Conservation (phyloP, 2,797 vertebrate genomes). For the Cynodonichthys magdalenae region DNA sequence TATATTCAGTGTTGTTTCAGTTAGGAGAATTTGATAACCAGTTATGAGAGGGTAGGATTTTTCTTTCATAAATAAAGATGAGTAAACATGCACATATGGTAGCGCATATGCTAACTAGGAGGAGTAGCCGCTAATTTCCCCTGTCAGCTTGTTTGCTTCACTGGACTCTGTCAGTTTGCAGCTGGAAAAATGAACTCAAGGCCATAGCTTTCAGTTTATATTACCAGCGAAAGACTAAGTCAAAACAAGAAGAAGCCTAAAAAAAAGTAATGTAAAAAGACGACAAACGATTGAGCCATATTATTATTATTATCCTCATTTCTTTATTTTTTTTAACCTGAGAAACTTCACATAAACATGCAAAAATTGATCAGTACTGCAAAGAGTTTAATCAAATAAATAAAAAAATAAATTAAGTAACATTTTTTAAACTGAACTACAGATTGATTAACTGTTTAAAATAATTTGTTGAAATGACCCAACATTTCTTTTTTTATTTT, state of each 20-base stretch:
- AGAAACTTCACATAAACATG: too few relatives aligned
- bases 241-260: neutral
- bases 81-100: conserved; percentile 41
- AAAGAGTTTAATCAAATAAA: too few relatives aligned
- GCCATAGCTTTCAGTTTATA: conserved; percentile 17
- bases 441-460: too few relatives aligned
- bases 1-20: conserved; percentile 18
- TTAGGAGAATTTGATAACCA: conserved; percentile 30
- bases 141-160: conserved; percentile 51
- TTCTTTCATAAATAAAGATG: conserved; percentile 38
- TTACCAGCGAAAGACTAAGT: conserved; percentile 17
- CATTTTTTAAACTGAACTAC: too few relatives aligned
- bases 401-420: too few relatives aligned
- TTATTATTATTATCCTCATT: too few relatives aligned
- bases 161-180: conserved; percentile 54
- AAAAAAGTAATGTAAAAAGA: neutral
- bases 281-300: too few relatives aligned
- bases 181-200: conserved; percentile 31
- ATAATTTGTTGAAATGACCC: too few relatives aligned
- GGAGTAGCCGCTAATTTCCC: conserved; percentile 35
- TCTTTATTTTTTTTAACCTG: too few relatives aligned
- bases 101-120: conserved; percentile 42
- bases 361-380: too few relatives aligned
- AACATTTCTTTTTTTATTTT: too few relatives aligned
- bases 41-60: conserved; percentile 19